Evolutionary conservation across 2,113 vertebrate genomes (phyloP), one percentile per base, ranked within the genome.

Genomic region (Charina bottae): DNA sequence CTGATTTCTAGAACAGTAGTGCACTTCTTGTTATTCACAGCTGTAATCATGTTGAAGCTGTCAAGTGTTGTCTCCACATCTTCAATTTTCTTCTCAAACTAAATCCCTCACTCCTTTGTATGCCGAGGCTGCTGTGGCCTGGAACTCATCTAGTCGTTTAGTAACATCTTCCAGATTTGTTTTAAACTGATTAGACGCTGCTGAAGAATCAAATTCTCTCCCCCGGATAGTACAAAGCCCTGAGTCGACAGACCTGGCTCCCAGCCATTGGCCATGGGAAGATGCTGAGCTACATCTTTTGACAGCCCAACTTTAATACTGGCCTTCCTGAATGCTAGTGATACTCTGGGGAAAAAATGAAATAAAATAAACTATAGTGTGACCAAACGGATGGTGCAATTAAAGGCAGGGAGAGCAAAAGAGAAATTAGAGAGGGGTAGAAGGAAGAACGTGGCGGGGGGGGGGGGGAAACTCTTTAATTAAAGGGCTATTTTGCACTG

Each of bases 161-260:
- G 97, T 98, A 98, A 98, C 97, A 95, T 98, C 97, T 98, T 98
- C 98, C 97, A 98, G 97, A 98, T 97, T 98, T 97, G 95, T 96
- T 97, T 96, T 96, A 97, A 98, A 95, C 96, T 97, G 97, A 98
- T 98, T 97, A 97, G 96, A 97, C 96, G 96, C 95, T 96, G 97
- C 97, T 97, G 97, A 98, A 96, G 97, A 98, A 97, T 97, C 97
- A 97, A 91, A 96, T 97, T 96, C 97, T 98, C 97, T 98, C 95
- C 96, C 96, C 96, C 93, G 92, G 97, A 96, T 96, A 96, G 97
- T 95, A 97, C 96, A 97, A 97, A 97, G 96, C 93, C 94, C 94
- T 97, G 97, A 97, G 97, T 96, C 98, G 97, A 98, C 97, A 97
- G 96, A 95, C 19, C 95, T 98, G 97, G 97, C 97, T 97, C 15